These are phyloP conservation scores for Drosophila watanabei DNA, from an alignment of 1,140 invertebrate genomes.

Conservation along the genomic window DNA sequence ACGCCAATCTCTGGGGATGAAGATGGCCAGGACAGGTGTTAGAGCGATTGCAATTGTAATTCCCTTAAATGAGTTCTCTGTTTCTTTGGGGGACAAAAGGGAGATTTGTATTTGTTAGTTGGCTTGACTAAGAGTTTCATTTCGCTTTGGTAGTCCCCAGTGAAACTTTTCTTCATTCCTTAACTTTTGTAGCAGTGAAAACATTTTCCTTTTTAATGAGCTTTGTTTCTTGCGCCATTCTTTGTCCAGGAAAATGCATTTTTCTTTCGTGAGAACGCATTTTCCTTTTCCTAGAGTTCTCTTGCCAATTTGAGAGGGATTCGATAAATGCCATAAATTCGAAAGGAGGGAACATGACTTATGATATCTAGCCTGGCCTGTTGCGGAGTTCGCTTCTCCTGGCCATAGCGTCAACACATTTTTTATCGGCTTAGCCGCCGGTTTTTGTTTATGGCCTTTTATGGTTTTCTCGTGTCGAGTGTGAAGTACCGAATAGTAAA, in stretches of 20 bases:
- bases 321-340: slow-evolving; percentile 68
- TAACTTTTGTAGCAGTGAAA: background rate
- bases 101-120: slow-evolving; percentile 31
- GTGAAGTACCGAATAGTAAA: background rate
- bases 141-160: background rate
- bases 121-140: slow-evolving; percentile 16
- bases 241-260: background rate
- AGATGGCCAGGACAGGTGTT: slow-evolving; percentile 47
- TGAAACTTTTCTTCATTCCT: slow-evolving; percentile 14
- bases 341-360: slow-evolving; percentile 35
- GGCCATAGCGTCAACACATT: slow-evolving; percentile 53
- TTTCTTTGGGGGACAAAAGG: slow-evolving; percentile 36
- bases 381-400: slow-evolving; percentile 8
- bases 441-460: slow-evolving; percentile 31
- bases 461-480: background rate
- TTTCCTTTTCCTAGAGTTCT: background rate
- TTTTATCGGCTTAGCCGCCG: slow-evolving; percentile 52
- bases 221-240: slow-evolving; percentile 1
- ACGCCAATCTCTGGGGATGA: slow-evolving; percentile 21
- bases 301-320: slow-evolving; percentile 20
- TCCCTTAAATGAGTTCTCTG: slow-evolving; percentile 55
- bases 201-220: slow-evolving; percentile 38
- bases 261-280: background rate
- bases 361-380: slow-evolving; percentile 43
- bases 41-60: slow-evolving; percentile 67